These are phyloP conservation scores for Onychomys leucogaster DNA, from an alignment of 2,797 vertebrate species.

Conservation along the genomic window DNA sequence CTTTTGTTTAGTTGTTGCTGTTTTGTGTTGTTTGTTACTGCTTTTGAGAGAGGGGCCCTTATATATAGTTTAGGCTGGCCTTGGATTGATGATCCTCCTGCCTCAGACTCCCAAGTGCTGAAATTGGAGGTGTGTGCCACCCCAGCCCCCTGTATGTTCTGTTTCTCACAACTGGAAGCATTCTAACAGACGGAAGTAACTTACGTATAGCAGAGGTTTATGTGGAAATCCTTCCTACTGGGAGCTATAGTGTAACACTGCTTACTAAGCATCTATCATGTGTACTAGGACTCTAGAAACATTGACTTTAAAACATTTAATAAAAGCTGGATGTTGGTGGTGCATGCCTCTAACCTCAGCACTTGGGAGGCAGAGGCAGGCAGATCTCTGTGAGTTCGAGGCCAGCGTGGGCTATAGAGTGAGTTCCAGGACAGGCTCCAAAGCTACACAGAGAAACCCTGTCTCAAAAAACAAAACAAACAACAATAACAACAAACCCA, in stretches of 20 bases:
- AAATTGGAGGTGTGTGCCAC: not conserved
- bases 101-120: not conserved
- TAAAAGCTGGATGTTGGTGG: not conserved
- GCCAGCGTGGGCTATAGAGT: not conserved
- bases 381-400: not conserved
- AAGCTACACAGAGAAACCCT: not conserved
- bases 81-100: not conserved
- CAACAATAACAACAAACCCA: not conserved
- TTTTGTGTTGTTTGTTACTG: not conserved
- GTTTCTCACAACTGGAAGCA: constrained; percentile 8
- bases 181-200: not conserved
- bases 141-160: not conserved
- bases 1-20: not conserved
- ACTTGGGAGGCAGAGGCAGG: not conserved
- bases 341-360: not conserved
- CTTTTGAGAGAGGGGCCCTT: not conserved
- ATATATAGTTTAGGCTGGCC: too few species aligned
- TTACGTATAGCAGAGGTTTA: not conserved
- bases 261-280: not conserved
- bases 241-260: not conserved
- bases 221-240: not conserved
- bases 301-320: not conserved
- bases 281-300: not conserved
- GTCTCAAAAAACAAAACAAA: not conserved
- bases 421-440: not conserved